Conservation (phyloP, 2,113 vertebrate species). For the Butastur rufipennis region DNA sequence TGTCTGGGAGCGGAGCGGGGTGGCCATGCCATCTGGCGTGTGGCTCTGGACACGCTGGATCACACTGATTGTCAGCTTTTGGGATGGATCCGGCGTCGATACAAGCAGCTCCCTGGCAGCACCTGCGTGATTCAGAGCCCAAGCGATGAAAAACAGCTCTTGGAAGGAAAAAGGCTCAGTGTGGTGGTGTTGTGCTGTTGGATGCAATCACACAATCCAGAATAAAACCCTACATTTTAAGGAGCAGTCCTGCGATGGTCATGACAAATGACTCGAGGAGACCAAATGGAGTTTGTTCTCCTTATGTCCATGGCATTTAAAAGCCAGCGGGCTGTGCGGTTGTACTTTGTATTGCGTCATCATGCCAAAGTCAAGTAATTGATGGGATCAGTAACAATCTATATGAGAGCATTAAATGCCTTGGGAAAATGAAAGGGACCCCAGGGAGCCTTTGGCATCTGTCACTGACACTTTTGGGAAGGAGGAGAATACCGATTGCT, state of each 20-base stretch:
- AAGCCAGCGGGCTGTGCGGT: background rate
- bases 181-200: accelerated
- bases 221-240: background rate
- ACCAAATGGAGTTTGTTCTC: background rate
- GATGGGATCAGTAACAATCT: background rate
- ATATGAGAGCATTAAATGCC: background rate
- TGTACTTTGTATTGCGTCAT: background rate
- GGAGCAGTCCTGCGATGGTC: background rate
- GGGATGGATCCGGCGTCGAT: accelerated
- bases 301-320: background rate
- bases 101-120: background rate
- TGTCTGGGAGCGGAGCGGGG: background rate
- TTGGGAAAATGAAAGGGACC: background rate
- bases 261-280: background rate
- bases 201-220: background rate
- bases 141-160: accelerated
- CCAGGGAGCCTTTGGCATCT: background rate
- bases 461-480: background rate
- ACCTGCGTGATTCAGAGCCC: background rate
- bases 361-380: background rate
- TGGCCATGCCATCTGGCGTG: background rate
- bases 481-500: background rate
- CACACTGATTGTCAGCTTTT: background rate
- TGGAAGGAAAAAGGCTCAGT: background rate
- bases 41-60: background rate